Evolutionary conservation across 1,140 invertebrate genomes (phyloP).

Genomic region (Plutomurus gul): DNA sequence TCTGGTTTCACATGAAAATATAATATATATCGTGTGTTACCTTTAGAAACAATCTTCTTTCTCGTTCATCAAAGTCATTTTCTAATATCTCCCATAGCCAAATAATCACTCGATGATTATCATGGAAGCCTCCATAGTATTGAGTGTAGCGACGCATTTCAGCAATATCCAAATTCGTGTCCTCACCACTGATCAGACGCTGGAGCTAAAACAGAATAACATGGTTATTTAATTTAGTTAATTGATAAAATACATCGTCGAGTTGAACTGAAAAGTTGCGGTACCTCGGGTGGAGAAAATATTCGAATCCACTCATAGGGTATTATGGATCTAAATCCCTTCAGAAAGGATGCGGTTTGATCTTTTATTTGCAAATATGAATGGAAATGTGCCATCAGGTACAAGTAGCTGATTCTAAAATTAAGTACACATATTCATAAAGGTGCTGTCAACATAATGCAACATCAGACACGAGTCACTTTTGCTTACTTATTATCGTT

Average conservation of each 20-base stretch:
- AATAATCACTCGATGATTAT: slow-evolving; percentile 93
- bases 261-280: slow-evolving; percentile 2
- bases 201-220: slow-evolving; percentile 67
- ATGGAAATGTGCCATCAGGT: slow-evolving; percentile 97
- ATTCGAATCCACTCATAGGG: slow-evolving; percentile 92
- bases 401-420: slow-evolving; percentile 91
- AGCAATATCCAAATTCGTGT: slow-evolving; percentile 83
- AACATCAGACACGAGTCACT: background rate
- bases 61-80: slow-evolving; percentile 90
- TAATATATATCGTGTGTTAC: slow-evolving; percentile 54
- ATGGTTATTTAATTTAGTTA: background rate
- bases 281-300: slow-evolving; percentile 94
- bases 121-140: slow-evolving; percentile 99
- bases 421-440: background rate
- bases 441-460: background rate
- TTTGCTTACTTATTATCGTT: slow-evolving; percentile 89
- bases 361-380: slow-evolving; percentile 97
- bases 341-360: slow-evolving; percentile 93
- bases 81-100: slow-evolving; percentile 99
- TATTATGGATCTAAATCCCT: slow-evolving; percentile 93
- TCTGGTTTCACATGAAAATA: background rate
- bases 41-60: slow-evolving; percentile 92
- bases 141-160: slow-evolving; percentile 92
- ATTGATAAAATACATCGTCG: background rate
- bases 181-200: slow-evolving; percentile 88